Percentiles rank a stretch among this genome's conserved stretches.
These are phyloP conservation scores for Rhea americana DNA, from an alignment of 2,113 vertebrate species.

Conservation along the genomic window DNA sequence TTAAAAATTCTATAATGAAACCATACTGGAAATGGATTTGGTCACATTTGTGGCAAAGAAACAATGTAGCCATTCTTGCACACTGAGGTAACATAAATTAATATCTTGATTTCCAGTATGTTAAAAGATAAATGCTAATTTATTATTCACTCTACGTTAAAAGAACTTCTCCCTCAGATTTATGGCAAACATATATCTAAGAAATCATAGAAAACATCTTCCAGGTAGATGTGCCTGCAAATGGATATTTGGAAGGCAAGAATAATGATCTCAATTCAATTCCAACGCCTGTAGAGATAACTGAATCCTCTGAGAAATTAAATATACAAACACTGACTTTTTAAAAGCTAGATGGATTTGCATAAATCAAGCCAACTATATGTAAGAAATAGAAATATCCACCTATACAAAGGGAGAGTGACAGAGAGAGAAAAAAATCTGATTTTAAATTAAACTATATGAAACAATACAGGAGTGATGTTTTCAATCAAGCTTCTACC, in stretches of 20 bases:
- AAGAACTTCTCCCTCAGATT: not conserved
- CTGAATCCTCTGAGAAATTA: slow-evolving; percentile 38
- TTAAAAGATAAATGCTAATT: not conserved
- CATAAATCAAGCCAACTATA: not conserved
- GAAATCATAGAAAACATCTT: not conserved
- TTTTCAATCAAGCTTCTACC: not conserved
- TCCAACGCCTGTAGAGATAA: not conserved
- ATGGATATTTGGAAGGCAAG: slow-evolving; percentile 7
- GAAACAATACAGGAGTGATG: not conserved
- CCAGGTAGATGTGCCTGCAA: not conserved
- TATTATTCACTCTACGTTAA: not conserved
- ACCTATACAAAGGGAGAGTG: not conserved
- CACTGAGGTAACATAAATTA: not conserved
- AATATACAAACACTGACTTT: slow-evolving; percentile 22
- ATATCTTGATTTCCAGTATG: not conserved
- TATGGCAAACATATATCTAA: not conserved
- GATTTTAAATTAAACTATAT: not conserved
- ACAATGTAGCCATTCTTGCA: not conserved
- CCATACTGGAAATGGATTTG: accelerated
- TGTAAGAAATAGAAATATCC: not conserved
- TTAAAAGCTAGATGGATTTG: not conserved
- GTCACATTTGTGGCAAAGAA: not conserved
- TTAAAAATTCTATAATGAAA: not conserved
- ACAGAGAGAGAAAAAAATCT: not conserved
- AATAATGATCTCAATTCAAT: not conserved